Evolutionary conservation across 2,113 vertebrate genomes (phyloP), one percentile per base, ranked within the genome.

Genomic region (Nestor notabilis): DNA sequence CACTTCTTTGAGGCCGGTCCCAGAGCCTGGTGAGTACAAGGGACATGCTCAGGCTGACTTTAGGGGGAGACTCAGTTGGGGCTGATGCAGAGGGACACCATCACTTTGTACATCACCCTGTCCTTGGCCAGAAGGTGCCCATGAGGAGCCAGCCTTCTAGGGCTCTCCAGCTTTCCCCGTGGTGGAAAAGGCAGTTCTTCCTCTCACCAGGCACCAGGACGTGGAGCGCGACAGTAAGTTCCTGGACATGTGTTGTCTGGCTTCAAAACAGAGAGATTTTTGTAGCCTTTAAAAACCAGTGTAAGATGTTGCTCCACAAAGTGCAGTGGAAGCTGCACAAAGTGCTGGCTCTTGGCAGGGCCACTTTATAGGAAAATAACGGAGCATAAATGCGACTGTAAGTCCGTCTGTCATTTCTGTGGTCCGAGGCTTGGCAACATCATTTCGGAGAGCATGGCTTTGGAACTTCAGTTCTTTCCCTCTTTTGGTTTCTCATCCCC

Each of bases 331-430:
- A 97, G 95, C 96, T 96, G 87, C 92, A 97, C 91, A 96, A 98
- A 90, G 93, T 13, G 10, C 91, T 97, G 93, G 77, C 94, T 93
- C 56, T 46, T 97, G 96, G 93, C 96, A 96, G 77, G 77, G 79
- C 49, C 87, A 77, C 63, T 82, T 97, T 95, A 58, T 95, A 97
- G 89, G 95, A 98, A 98, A 97, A 97, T 92, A 94, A 84, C 37
- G 0, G 44, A 27, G 95, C 89, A 56, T 95, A 84, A 97, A 94
- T 11, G 81, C 47, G 58, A 79, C 96, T 93, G 41, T 60, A 88
- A 89, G 90, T 91, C 93, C 9, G 5, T 96, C 94, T 95, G 95
- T 97, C 85, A 81, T 95, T 92, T 94, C 97, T 96, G 94, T 83
- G 93, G 87, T 93, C 93, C 91, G 9, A 92, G 96, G 90, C 90